Base-by-base conservation (phyloP, 2,888 invertebrate genomes). In the Laspeyria flexula region DNA sequence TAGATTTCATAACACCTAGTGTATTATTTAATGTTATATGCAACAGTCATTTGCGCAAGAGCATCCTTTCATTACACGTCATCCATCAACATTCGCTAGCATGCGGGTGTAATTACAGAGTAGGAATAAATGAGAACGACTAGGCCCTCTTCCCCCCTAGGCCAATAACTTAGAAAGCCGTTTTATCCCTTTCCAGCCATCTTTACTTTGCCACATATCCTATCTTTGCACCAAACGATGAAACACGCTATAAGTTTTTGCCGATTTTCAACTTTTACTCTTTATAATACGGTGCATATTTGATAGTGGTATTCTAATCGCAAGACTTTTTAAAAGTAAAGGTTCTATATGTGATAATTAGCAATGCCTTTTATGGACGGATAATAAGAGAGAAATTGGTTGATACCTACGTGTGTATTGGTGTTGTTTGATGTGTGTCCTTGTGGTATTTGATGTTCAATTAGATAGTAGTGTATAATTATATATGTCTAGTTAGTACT, bases 131-230 rank as follows among this genome's bases (percentile, higher is more conserved):
- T 41, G 29, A 21, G 7, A 13, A 40, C 46, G 42, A 49, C 42
- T 11, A 10, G n/a, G 16, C 29, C 16, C 16, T 31, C 43, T 50
- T 31, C 46, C 31, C 34, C 67, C 60, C 55, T 49, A 62, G 50
- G 63, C 71, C 60, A 75, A 73, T 78, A 71, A 77, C 70, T 70
- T 75, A 68, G 74, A 71, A 65, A 71, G 67, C 61, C 55, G 57
- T 56, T 73, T 71, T 65, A 61, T 65, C 44, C 53, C 38, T 43
- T 23, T 44, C 43, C 48, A 44, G 55, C 44, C 11, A n/a, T 34
- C 23, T 23, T 15, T 39, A 13, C 13, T 12, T 49, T 9, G 38
- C n/a, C n/a, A n/a, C n/a, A n/a, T n/a, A n/a, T n/a, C n/a, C n/a
- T n/a, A n/a, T n/a, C n/a, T n/a, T n/a, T n/a, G n/a, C n/a, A n/a